Percentiles rank a stretch among this genome's conserved stretches.
These are phyloP conservation scores for Orientallactaga bullata DNA, from an alignment of 2,113 vertebrate genomes.

Conservation along the genomic window DNA sequence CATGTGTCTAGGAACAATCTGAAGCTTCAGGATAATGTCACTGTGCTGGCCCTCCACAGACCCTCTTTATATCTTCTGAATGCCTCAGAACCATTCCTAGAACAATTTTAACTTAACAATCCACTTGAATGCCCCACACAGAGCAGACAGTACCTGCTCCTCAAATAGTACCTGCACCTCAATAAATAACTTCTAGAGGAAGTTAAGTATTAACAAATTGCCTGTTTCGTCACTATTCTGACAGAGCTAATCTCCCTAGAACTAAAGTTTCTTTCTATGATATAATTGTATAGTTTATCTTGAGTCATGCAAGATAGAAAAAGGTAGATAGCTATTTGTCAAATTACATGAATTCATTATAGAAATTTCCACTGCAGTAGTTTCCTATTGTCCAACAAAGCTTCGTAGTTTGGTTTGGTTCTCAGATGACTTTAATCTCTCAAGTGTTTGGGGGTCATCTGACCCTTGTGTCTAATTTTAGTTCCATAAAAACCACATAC, in stretches of 20 bases:
- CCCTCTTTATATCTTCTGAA: neutral
- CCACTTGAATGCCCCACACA: neutral
- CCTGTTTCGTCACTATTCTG: too few relatives aligned
- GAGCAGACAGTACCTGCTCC: neutral
- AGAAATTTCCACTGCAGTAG: rapidly evolving
- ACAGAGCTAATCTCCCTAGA: neutral
- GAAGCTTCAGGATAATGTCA: neutral
- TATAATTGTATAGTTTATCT: neutral
- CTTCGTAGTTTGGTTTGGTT: neutral
- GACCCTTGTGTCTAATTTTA: neutral
- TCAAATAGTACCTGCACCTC: neutral
- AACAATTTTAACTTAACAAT: neutral
- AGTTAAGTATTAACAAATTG: neutral
- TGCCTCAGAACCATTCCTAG: too few relatives aligned
- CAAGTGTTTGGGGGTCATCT: neutral
- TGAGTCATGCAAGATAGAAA: neutral
- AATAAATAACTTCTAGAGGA: neutral
- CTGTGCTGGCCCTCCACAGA: neutral
- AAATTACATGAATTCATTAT: neutral
- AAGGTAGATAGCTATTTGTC: neutral
- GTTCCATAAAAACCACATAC: conserved; percentile 38
- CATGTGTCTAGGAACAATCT: neutral
- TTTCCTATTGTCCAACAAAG: neutral
- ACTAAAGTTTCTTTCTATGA: neutral
- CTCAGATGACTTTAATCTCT: neutral